These are phyloP conservation scores for Anser cygnoides DNA, from an alignment of 2,113 vertebrate genomes.

Conservation along the genomic window DNA sequence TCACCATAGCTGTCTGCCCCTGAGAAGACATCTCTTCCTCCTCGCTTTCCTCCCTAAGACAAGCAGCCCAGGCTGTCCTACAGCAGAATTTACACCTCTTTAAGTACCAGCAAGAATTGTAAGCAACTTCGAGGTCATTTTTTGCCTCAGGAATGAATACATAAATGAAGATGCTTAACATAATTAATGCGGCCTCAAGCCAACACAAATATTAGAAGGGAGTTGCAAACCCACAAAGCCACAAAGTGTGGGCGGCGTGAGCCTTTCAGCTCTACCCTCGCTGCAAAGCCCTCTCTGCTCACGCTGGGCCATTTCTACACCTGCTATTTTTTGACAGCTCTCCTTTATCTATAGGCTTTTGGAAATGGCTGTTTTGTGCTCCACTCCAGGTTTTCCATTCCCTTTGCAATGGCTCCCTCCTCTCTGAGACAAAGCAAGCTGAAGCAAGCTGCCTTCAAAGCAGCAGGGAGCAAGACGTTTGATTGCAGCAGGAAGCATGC, in stretches of 20 bases:
- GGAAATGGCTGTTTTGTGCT: not conserved
- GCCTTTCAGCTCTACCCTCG: not conserved
- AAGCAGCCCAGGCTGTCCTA: not conserved
- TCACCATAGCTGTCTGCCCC: fast-evolving
- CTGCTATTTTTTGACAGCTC: not conserved
- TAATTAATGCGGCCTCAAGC: not conserved
- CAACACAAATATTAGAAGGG: not conserved
- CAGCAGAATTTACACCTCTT: not conserved
- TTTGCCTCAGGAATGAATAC: not conserved
- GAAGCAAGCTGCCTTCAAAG: not conserved
- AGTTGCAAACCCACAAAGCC: not conserved
- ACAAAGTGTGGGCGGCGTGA: not conserved
- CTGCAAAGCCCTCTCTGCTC: not conserved
- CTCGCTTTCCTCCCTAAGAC: not conserved
- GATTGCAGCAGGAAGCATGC: not conserved
- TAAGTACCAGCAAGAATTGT: not conserved
- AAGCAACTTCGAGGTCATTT: not conserved
- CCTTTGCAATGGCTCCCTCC: not conserved
- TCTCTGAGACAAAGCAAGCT: not conserved
- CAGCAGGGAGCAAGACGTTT: not conserved
- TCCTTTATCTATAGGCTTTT: not conserved
- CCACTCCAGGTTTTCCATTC: not conserved
- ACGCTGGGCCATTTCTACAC: not conserved
- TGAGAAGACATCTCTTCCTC: too few species aligned
- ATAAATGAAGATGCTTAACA: not conserved